Base-by-base conservation (phyloP, 2,888 invertebrate genomes). In the Oxytorus armatus region DNA sequence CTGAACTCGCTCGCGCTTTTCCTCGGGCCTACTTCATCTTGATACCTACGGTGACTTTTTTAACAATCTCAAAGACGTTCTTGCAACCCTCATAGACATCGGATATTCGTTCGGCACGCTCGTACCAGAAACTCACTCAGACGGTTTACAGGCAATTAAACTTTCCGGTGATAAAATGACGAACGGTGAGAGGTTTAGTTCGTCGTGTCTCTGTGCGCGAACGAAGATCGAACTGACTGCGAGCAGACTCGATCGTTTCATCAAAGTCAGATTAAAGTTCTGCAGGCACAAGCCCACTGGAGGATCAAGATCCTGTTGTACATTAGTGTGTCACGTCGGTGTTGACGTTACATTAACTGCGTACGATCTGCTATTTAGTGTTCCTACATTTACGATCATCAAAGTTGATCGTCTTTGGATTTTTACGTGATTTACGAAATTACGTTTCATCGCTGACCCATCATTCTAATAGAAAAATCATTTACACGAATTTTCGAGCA, bases 101-200 rank as follows among this genome's bases (percentile, higher is more conserved):
- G 25, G 29, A 53, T 42, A n/a, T 51, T 33, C n/a, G 21, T 42
- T 3, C 49, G 33, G 42, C 18, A 16, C 36, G 57, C 47, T 47
- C 59, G 73, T 57, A 39, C 57, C 59, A 25, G 18, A 65, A 66
- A 79, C 61, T 77, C 49, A 23, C 63, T 69, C 47, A 21, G 65
- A 84, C 76, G 80, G 81, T 85, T 81, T 79, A 82, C 84, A 82
- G 82, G 79, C 82, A 86, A 86, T 87, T 86, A 84, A 86, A 84
- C 82, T 83, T 86, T 85, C 68, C 77, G 53, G 53, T 65, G 68
- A 77, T 78, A 76, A 75, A 59, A 75, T 77, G 69, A 70, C 57
- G 65, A 47, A 44, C 29, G 23, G 63, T 49, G 69, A 53, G 59
- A 74, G 69, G 66, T 78, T 44, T 10, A 66, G 42, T 36, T 51